phyloP scores from a whole-genome alignment of 2,888 invertebrate genomes.

The Strigamia maritima region DNA sequence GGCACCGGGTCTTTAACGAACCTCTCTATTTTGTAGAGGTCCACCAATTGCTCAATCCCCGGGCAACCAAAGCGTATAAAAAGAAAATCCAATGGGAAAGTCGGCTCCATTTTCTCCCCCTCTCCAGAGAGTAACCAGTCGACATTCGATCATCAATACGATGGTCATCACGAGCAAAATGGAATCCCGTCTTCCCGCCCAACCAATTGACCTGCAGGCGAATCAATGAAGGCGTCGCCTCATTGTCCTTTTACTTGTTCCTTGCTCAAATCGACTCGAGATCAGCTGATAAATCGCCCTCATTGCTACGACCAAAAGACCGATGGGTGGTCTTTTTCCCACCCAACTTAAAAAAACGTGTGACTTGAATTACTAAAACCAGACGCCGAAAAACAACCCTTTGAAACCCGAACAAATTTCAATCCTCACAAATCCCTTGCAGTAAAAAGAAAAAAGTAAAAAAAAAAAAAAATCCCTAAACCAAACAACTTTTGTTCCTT shows the following conservation, averaged over 20 bases:
- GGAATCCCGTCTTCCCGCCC: constrained; percentile 3
- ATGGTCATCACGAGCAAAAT: constrained; percentile 21
- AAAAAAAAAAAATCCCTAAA: not conserved
- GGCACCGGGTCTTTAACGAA: constrained; percentile 26
- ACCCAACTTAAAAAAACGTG: constrained; percentile 20
- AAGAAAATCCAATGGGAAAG: not conserved
- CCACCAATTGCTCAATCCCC: constrained; percentile 22
- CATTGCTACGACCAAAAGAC: constrained; percentile 21
- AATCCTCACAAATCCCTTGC: not conserved
- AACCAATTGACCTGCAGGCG: constrained; percentile 15
- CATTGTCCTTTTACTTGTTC: constrained; percentile 29
- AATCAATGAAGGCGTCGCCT: constrained; percentile 34
- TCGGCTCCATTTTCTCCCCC: not conserved
- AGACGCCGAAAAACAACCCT: not conserved
- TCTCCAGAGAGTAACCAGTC: constrained; percentile 1
- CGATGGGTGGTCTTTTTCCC: constrained; percentile 21
- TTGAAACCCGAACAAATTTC: not conserved
- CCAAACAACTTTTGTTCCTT: not conserved
- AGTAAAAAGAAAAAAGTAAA: not conserved
- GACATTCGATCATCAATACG: constrained; percentile 26
- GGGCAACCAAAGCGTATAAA: constrained; percentile 2
- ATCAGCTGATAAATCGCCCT: constrained; percentile 32
- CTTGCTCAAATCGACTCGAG: constrained; percentile 22
- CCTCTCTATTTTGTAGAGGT: not conserved
- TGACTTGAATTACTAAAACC: constrained; percentile 17